Evolutionary conservation across 2,113 vertebrate genomes (phyloP), one percentile per base, ranked within the genome.

Genomic region (Aleadryas rufinucha): DNA sequence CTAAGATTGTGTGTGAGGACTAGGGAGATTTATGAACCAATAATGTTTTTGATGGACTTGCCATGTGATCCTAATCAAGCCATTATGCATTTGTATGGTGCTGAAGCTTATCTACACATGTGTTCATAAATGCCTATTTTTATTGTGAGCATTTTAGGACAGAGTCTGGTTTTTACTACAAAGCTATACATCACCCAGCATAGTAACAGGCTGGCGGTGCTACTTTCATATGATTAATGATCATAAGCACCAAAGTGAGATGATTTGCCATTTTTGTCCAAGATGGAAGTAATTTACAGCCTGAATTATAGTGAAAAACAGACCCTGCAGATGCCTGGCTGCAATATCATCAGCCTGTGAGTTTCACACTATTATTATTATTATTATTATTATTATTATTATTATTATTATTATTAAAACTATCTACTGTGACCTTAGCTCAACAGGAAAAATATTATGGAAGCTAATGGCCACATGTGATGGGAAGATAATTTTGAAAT

Each of bases 241-340:
- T 89, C 44, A 56, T 82, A 87, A 94, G 90, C 89, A 91, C 89
- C 69, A 37, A 87, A 91, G 56, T 77, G 75, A 96, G 82, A 85
- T 95, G 59, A 83, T 95, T 89, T 88, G 82, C 87, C 52, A 54
- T 76, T 97, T 95, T 93, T 77, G 63, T 77, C 82, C 85, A 95
- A 85, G 74, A 83, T 75, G 56, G 87, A 91, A 95, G 84, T 89
- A 83, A 96, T 96, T 94, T 95, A 88, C 42, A 88, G 71, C 66
- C 54, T 80, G 81, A 72, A 83, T 83, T 66, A 76, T 61, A 71
- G 77, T 60, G 28, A 94, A 95, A 91, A 96, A 52, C 87, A 92
- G 47, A 66, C 41, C 19, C 64, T 77, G 79, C 57, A 78, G 70
- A 72, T 89, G 85, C 65, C 61, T 93, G 89, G 47, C 47, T 82